Evolutionary conservation across 2,888 invertebrate genomes (phyloP).

Genomic region (Tenthredo distinguenda): DNA sequence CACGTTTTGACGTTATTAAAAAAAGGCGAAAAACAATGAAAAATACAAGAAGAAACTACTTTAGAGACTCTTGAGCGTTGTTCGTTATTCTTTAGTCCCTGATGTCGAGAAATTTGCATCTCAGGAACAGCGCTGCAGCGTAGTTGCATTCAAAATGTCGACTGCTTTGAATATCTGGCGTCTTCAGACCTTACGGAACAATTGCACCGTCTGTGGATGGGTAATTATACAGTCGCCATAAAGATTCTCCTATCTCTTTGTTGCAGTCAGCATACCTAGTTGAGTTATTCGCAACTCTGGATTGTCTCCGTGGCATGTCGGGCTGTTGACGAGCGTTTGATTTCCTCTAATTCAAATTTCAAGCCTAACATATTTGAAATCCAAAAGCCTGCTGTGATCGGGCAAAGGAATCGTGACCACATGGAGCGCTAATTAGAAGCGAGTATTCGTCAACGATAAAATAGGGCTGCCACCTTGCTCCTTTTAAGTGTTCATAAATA

Average conservation of each 20-base stretch:
- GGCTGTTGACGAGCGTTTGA: not conserved
- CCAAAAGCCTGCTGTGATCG: not conserved
- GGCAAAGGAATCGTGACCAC: constrained; percentile 15
- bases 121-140: constrained; percentile 24
- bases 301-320: not conserved
- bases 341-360: not conserved
- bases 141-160: constrained; percentile 48
- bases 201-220: constrained; percentile 41
- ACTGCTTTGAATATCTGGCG: constrained; percentile 48
- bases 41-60: not conserved
- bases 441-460: constrained; percentile 40
- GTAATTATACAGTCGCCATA: constrained; percentile 44
- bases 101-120: constrained; percentile 46
- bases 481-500: constrained; percentile 70
- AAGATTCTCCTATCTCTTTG: constrained; percentile 35
- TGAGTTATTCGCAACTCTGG: constrained; percentile 28
- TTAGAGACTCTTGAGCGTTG: constrained; percentile 4
- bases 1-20: constrained; percentile 3
- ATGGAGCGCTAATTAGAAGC: not conserved
- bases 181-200: constrained; percentile 44
- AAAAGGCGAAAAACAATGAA: not conserved
- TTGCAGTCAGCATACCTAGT: not conserved
- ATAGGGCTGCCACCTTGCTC: constrained; percentile 62
- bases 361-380: not conserved
- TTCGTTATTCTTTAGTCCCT: constrained; percentile 36